phyloP scores from a whole-genome alignment of 1,140 invertebrate species.

The Penaeus indicus region DNA sequence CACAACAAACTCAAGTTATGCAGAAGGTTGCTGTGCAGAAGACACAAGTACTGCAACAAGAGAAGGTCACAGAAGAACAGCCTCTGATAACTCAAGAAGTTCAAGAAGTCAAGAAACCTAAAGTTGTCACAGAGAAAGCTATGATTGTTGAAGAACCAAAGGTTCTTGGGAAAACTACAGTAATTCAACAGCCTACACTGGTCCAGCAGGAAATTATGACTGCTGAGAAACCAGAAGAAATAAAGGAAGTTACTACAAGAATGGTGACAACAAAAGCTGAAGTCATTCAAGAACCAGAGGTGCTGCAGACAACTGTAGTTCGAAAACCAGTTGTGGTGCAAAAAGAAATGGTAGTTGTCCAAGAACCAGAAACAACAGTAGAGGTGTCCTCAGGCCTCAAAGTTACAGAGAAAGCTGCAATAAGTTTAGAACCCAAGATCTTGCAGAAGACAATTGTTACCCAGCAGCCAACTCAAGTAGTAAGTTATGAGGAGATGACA shows the following conservation, averaged over 20 bases:
- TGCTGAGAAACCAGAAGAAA: not conserved
- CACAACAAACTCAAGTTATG: slow-evolving; percentile 22
- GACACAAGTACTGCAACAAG: slow-evolving; percentile 39
- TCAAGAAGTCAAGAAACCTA: slow-evolving; percentile 13
- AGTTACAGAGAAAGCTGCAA: not conserved
- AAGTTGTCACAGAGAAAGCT: not conserved
- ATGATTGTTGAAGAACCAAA: slow-evolving; percentile 11
- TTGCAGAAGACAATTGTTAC: not conserved
- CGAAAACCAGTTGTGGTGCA: slow-evolving; percentile 35
- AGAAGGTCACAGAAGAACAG: slow-evolving; percentile 21
- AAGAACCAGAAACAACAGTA: slow-evolving; percentile 32
- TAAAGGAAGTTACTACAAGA: slow-evolving; percentile 7
- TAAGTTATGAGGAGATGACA: not conserved
- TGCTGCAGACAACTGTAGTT: slow-evolving; percentile 40
- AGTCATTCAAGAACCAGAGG: slow-evolving; percentile 39
- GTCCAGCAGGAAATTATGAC: not conserved
- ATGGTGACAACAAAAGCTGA: slow-evolving; percentile 27
- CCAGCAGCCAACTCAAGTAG: slow-evolving; percentile 17
- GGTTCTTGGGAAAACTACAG: not conserved
- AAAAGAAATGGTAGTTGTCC: slow-evolving; percentile 29
- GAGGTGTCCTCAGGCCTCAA: slow-evolving; percentile 7
- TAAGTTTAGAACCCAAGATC: not conserved
- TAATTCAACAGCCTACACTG: not conserved
- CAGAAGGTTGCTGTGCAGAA: slow-evolving; percentile 21
- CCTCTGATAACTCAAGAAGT: slow-evolving; percentile 34